Conservation (phyloP, 2,888 invertebrate genomes). For the Ectropis crepuscularia region DNA sequence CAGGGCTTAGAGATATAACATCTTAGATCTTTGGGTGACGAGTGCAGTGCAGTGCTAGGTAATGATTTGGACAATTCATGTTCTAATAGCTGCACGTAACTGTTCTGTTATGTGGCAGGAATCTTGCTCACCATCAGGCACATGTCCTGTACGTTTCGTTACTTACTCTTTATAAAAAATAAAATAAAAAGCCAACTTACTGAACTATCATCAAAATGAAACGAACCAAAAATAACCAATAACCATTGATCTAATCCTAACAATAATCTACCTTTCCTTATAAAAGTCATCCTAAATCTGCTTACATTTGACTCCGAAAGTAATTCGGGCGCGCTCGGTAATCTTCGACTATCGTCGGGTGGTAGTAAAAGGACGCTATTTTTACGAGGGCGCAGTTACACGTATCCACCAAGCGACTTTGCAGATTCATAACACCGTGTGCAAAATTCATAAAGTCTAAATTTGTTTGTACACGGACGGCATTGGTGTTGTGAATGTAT, state of each 20-base stretch:
- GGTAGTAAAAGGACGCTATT: conserved; percentile 67
- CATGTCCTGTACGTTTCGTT: too few species aligned
- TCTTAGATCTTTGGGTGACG: too few species aligned
- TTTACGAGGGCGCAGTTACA: conserved; percentile 68
- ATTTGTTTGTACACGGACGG: conserved; percentile 40
- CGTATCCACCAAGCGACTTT: conserved; percentile 42
- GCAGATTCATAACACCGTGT: conserved; percentile 36
- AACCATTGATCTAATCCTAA: conserved; percentile 22
- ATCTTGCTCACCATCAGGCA: too few species aligned
- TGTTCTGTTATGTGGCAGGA: too few species aligned
- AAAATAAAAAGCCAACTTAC: not conserved
- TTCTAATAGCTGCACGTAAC: too few species aligned
- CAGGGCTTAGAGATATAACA: too few species aligned
- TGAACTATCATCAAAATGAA: not conserved
- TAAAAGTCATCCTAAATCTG: conserved; percentile 42
- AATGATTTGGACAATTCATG: too few species aligned
- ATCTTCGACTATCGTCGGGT: conserved; percentile 67
- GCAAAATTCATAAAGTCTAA: conserved; percentile 43
- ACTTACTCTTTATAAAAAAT: too few species aligned
- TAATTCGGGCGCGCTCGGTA: conserved; percentile 61
- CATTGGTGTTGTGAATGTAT: conserved; percentile 56
- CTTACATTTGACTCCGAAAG: conserved; percentile 44
- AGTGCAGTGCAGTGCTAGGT: too few species aligned
- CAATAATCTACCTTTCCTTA: conserved; percentile 30
- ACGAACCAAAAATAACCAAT: conserved; percentile 9